A percentile compares a stretch with the other conserved stretches of the same genome.
phyloP scores from a whole-genome alignment of 23 tunicate species.

The Styela plicata region DNA sequence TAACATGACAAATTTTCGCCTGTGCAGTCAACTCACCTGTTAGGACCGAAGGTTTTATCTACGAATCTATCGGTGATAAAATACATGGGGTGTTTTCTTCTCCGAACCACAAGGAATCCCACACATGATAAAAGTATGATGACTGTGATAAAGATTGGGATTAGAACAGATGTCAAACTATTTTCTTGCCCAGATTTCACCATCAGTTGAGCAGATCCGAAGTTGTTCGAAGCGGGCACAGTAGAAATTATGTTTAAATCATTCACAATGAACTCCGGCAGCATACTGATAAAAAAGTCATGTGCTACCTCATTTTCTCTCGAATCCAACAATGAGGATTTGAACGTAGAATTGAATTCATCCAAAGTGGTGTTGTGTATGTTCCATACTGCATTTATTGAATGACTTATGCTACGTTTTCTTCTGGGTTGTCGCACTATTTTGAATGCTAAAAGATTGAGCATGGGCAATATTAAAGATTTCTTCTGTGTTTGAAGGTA shows the following conservation, averaged over 20 bases:
- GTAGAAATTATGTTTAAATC: background rate
- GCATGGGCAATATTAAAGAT: background rate
- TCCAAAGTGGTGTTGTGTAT: background rate
- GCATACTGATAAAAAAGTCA: background rate
- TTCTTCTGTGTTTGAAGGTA: background rate
- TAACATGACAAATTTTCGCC: too few relatives aligned
- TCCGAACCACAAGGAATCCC: background rate
- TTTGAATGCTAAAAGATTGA: background rate
- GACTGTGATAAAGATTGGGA: background rate
- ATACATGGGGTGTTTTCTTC: background rate
- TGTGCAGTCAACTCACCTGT: background rate
- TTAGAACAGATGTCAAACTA: background rate
- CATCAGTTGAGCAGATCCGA: background rate
- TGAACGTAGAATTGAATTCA: background rate
- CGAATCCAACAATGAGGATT: background rate
- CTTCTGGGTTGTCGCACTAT: background rate
- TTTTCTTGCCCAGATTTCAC: background rate
- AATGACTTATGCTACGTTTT: background rate
- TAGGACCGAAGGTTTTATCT: background rate
- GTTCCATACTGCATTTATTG: background rate
- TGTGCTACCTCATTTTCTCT: background rate
- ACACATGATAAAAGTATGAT: background rate
- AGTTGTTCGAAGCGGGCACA: background rate
- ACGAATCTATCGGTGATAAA: background rate
- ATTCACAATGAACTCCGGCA: conserved; percentile 14